Evolutionary conservation across 2,797 vertebrate genomes (phyloP), one percentile per base, ranked within the genome.

Genomic region (Channallabes apus): DNA sequence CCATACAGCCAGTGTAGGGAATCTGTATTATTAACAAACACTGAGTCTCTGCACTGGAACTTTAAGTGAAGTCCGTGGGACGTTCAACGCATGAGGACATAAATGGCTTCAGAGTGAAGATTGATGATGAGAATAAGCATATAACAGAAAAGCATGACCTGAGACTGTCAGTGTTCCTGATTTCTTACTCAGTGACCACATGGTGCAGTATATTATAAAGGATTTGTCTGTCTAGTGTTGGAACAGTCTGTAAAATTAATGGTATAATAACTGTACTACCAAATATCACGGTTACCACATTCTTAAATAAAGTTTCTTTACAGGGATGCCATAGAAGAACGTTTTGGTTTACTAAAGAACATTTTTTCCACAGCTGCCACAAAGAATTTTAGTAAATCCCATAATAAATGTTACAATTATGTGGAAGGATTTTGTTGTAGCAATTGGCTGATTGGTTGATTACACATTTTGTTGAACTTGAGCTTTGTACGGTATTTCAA

Each of bases 1-100:
- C 24, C 61, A 76, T 84, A 51, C 61, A 80, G 76, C 68, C 72
- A 65, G 9, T 27, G 69, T 56, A 35, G 59, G 59, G 29, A 64
- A 64, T 38, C 82, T 38, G 80, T 75, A 78, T 87, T 88, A 86
- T 89, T 84, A 84, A 80, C 82, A 79, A 83, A 88, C 77, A 73
- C 59, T 56, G 22, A 80, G 35, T 29, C 54, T 56, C 84, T 77
- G 78, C 61, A 75, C 71, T 69, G 68, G 38, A 84, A 75, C 82
- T 85, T 85, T 64, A 79, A 65, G 32, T 85, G 54, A 68, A 86
- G 84, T 35, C 71, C 61, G 81, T 69, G 75, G 54, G 61, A 69
- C 69, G 12, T 46, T 58, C 41, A 17, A 29, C 65, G 68, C 38
- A 32, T 29, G 65, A 79, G 27, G 54, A 79, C 46, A 79, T 69